These are phyloP conservation scores for Platycnemis pennipes DNA, from an alignment of 2,888 invertebrate species.

Conservation along the genomic window DNA sequence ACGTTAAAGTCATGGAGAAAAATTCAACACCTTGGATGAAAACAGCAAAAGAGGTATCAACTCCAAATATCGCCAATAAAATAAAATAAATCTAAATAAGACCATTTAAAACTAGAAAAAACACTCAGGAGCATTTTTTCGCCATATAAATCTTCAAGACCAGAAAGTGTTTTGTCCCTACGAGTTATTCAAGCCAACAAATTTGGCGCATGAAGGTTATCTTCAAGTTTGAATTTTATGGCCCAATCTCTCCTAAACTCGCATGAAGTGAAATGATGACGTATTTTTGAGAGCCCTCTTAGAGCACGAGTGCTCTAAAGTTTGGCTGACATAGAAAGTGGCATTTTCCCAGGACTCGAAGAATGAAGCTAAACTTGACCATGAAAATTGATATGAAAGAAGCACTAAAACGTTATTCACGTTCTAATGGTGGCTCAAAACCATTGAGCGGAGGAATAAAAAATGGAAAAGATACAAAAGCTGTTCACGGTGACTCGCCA, in stretches of 20 bases:
- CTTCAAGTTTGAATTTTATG: neutral
- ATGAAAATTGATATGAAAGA: neutral
- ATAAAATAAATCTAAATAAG: no score
- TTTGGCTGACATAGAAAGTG: neutral
- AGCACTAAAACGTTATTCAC: neutral
- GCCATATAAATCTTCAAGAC: no score
- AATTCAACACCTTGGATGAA: no score
- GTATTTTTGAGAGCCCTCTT: neutral
- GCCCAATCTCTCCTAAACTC: neutral
- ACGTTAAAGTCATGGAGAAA: no score
- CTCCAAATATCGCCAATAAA: no score
- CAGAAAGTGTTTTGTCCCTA: no score
- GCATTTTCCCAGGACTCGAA: neutral
- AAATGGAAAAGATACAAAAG: neutral
- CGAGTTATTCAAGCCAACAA: no score
- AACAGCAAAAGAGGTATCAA: no score
- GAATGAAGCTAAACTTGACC: neutral
- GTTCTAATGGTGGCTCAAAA: neutral
- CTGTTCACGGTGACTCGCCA: neutral
- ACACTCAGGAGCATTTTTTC: no score
- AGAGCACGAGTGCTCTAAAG: neutral
- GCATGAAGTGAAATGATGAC: neutral
- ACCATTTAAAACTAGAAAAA: no score
- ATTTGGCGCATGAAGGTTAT: neutral
- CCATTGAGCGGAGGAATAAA: neutral